These are phyloP conservation scores for Muscicapa comitata DNA, from an alignment of 2,797 vertebrate genomes.

Conservation along the genomic window DNA sequence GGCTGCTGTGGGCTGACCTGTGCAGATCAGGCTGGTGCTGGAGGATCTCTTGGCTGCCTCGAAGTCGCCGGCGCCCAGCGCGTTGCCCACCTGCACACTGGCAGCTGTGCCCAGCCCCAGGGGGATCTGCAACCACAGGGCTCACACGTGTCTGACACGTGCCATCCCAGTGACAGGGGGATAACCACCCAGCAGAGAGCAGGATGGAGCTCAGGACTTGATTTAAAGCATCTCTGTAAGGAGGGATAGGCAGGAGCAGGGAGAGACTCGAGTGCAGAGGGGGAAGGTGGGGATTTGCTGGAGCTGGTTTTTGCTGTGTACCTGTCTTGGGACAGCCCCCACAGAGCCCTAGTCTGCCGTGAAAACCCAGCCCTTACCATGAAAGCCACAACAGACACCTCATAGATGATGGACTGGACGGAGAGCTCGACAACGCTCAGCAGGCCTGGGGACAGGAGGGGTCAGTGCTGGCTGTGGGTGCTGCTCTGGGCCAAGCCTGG, in stretches of 20 bases:
- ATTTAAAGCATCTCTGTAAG: rapidly evolving
- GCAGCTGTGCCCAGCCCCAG: conserved; percentile 79
- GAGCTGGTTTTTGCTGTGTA: background rate
- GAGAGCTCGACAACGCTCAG: conserved; percentile 85
- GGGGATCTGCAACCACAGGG: conserved; percentile 76
- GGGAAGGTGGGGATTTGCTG: background rate
- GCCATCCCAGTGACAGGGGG: background rate
- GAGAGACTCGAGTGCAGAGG: background rate
- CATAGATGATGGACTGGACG: conserved; percentile 80
- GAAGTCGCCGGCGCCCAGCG: conserved; percentile 78
- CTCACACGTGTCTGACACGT: rapidly evolving
- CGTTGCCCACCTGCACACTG: conserved; percentile 82
- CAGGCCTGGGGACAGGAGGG: conserved; percentile 71
- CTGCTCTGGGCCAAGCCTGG: background rate
- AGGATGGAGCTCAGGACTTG: rapidly evolving
- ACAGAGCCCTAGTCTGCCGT: background rate
- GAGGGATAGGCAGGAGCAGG: background rate
- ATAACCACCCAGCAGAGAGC: background rate
- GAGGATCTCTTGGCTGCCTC: conserved; percentile 78
- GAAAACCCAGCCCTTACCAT: conserved; percentile 75
- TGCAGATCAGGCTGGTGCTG: conserved; percentile 73
- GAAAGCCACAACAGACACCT: conserved; percentile 76
- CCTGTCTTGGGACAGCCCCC: rapidly evolving
- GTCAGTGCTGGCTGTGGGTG: background rate
- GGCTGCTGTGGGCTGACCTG: conserved; percentile 63